Conservation (phyloP, 30 jellyfish, hydroid and myxozoan genomes). For the Turritopsis rubra region DNA sequence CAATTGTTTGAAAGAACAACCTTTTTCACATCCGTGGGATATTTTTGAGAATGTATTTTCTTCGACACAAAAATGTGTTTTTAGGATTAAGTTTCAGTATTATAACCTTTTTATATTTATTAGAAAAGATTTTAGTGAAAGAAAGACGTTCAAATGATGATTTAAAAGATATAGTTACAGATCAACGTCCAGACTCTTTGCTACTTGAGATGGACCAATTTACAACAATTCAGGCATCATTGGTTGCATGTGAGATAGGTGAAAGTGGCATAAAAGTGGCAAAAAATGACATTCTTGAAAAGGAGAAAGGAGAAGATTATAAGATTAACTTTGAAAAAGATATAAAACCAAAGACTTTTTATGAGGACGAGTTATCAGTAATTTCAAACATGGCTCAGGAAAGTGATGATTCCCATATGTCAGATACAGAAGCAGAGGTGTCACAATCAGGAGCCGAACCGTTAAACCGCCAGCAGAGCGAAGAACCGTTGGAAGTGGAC, state of each 20-base stretch:
- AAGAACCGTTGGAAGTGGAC: no score
- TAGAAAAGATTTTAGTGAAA: no score
- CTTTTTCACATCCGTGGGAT: background rate
- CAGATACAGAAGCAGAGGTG: background rate
- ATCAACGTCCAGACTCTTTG: background rate
- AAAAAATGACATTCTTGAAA: background rate
- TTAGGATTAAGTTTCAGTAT: no score
- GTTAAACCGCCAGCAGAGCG: no score
- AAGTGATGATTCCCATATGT: background rate
- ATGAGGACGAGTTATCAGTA: background rate
- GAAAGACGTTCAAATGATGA: background rate
- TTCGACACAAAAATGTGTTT: no score
- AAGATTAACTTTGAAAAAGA: background rate
- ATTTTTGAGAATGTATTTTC: no score
- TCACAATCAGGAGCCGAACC: background rate
- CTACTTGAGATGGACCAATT: constrained; percentile 1
- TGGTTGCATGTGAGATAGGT: background rate
- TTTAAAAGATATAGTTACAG: background rate
- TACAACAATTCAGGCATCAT: constrained; percentile 9
- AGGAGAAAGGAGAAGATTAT: background rate
- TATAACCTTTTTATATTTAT: no score
- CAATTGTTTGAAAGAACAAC: no score
- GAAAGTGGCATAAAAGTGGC: background rate
- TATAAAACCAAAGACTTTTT: background rate
- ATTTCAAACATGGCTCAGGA: background rate